Evolutionary conservation across 2,113 vertebrate genomes (phyloP).

Genomic region (Apaloderma vittatum): DNA sequence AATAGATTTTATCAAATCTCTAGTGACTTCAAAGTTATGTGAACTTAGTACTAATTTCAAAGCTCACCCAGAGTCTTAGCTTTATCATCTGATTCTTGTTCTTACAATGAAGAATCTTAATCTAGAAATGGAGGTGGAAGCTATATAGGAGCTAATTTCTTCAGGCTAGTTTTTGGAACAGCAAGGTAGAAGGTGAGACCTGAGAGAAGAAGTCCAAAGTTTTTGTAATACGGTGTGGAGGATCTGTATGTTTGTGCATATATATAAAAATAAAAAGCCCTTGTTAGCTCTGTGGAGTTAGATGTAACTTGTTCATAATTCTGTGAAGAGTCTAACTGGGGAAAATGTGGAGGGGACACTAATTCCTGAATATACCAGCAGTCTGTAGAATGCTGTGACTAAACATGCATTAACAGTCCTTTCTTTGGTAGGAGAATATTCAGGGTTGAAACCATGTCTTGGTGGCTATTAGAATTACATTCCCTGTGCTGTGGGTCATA

Average conservation of each 20-base stretch:
- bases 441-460: background rate
- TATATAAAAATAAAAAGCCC: background rate
- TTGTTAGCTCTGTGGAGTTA: background rate
- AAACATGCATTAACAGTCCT: background rate
- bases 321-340: background rate
- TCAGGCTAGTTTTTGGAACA: background rate
- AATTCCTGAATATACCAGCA: background rate
- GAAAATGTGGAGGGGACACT: background rate
- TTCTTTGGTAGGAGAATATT: conserved; percentile 15
- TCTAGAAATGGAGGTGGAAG: background rate
- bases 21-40: background rate
- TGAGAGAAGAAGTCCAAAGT: background rate
- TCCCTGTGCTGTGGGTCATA: conserved; percentile 5
- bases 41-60: background rate
- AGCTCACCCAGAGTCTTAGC: background rate
- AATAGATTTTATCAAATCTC: background rate
- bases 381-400: background rate
- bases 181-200: background rate
- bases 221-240: background rate
- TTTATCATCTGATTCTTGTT: background rate
- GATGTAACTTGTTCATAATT: background rate
- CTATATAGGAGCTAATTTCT: background rate
- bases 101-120: background rate
- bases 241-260: background rate
- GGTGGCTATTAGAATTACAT: background rate